phyloP scores from a whole-genome alignment of 2,113 vertebrate genomes.

The Pavo muticus region DNA sequence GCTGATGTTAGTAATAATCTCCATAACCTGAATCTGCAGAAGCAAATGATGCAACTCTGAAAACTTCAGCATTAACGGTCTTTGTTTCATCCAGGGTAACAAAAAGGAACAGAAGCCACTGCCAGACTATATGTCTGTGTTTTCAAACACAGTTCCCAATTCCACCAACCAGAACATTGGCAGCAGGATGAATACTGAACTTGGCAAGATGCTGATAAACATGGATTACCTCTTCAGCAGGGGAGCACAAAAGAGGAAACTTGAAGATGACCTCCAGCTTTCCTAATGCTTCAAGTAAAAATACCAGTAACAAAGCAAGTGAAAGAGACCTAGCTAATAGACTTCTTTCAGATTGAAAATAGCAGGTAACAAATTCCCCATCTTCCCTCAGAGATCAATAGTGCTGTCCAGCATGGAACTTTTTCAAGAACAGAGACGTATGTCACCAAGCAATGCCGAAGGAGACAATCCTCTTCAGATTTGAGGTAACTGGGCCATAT shows the following conservation, averaged over 20 bases:
- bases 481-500: background rate
- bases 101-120: constrained; percentile 75
- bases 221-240: constrained; percentile 79
- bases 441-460: background rate
- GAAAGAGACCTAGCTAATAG: background rate
- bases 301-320: background rate
- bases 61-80: background rate
- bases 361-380: background rate
- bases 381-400: background rate
- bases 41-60: background rate
- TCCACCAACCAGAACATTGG: constrained; percentile 78
- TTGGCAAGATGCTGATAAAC: constrained; percentile 77
- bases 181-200: constrained; percentile 80
- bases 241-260: constrained; percentile 74
- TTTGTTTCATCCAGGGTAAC: constrained; percentile 73
- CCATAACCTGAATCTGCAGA: background rate
- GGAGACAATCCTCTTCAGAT: rapidly evolving
- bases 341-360: background rate
- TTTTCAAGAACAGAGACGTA: background rate
- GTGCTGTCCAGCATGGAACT: background rate
- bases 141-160: constrained; percentile 80
- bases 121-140: constrained; percentile 71
- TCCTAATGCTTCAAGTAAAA: constrained; percentile 49
- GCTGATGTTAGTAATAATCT: background rate
- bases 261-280: constrained; percentile 75